Evolutionary conservation across 2,888 invertebrate genomes (phyloP).

Genomic region (Cosmorhoe ocellata): DNA sequence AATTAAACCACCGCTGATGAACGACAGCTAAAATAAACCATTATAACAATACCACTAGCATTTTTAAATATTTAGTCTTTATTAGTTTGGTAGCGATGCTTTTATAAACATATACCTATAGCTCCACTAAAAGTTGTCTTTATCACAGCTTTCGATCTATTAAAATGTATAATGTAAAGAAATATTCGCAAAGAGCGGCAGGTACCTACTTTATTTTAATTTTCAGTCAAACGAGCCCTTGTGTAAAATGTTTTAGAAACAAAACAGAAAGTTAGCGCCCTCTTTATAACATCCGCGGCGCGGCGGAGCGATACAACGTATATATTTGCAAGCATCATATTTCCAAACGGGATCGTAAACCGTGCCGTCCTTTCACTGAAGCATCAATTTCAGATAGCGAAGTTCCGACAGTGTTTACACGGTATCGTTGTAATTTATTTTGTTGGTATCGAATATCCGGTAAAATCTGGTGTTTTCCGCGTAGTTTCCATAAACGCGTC

Average conservation of each 20-base stretch:
- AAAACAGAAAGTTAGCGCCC: background rate
- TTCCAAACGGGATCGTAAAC: conserved; percentile 20
- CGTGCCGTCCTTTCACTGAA: conserved; percentile 19
- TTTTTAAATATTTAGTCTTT: too few relatives aligned
- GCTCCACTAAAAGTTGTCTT: too few relatives aligned
- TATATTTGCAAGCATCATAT: conserved; percentile 22
- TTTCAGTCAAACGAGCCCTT: too few relatives aligned
- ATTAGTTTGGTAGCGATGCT: too few relatives aligned
- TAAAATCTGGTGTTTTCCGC: conserved; percentile 27
- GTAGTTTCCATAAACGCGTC: conserved; percentile 46
- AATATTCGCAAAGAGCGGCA: too few relatives aligned
- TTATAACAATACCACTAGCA: conserved; percentile 48
- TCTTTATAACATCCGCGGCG: background rate
- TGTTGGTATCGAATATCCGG: conserved; percentile 40
- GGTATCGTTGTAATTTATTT: conserved; percentile 40
- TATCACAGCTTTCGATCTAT: too few relatives aligned
- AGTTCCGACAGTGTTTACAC: conserved; percentile 38
- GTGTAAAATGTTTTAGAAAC: background rate
- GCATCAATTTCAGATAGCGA: conserved; percentile 29
- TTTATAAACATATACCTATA: too few relatives aligned
- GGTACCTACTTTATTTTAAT: too few relatives aligned
- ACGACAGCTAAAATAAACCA: conserved; percentile 50
- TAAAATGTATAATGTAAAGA: too few relatives aligned
- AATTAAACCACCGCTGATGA: conserved; percentile 57
- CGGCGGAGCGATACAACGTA: conserved; percentile 2